phyloP scores from a whole-genome alignment of 2,888 invertebrate species.

The Idaea straminata region DNA sequence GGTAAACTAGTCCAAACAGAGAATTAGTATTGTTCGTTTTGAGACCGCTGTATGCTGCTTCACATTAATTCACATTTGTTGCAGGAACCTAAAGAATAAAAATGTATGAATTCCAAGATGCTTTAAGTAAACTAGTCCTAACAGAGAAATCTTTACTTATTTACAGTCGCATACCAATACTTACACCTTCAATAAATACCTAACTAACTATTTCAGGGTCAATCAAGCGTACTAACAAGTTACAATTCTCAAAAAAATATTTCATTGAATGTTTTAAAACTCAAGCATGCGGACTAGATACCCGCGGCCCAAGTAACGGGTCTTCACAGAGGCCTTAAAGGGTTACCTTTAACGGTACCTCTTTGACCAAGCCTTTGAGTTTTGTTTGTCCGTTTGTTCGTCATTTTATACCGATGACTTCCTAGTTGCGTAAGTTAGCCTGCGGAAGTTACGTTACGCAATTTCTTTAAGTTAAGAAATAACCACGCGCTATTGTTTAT shows the following conservation, averaged over 20 bases:
- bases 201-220: neutral
- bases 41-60: too few species aligned
- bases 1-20: neutral
- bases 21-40: neutral
- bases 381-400: slow-evolving; percentile 9
- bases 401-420: neutral
- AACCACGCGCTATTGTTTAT: neutral
- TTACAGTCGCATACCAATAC: neutral
- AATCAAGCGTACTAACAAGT: neutral
- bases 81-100: neutral
- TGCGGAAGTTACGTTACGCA: too few species aligned
- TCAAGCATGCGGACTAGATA: slow-evolving; percentile 24
- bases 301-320: slow-evolving; percentile 25
- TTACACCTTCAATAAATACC: neutral
- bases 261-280: slow-evolving; percentile 3
- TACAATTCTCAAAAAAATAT: neutral
- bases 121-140: neutral
- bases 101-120: neutral
- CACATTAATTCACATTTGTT: neutral
- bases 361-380: slow-evolving; percentile 30
- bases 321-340: slow-evolving; percentile 42
- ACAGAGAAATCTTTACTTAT: neutral
- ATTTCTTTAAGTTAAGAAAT: neutral
- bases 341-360: slow-evolving; percentile 41
- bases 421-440: neutral